A percentile compares a stretch with the other conserved stretches of the same genome.
phyloP scores from a whole-genome alignment of 2,113 vertebrate species.

The Axis porcinus region DNA sequence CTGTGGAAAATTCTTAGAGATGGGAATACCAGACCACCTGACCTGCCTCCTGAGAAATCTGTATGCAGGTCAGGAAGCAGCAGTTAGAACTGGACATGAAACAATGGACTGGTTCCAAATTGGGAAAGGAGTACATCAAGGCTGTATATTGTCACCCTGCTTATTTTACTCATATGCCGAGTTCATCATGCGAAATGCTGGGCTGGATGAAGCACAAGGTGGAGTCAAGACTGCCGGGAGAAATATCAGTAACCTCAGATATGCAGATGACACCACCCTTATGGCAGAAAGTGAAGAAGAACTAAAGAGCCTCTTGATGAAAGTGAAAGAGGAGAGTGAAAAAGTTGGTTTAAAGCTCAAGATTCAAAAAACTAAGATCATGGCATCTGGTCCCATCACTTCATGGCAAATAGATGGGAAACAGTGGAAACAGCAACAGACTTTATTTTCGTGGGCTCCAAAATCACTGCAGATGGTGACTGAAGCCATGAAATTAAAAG shows the following conservation, averaged over 20 bases:
- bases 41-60: background rate
- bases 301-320: background rate
- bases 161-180: background rate
- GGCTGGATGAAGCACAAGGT: background rate
- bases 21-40: background rate
- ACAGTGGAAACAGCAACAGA: background rate
- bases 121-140: background rate
- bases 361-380: background rate
- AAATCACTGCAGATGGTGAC: background rate
- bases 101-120: background rate
- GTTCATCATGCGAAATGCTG: background rate
- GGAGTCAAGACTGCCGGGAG: background rate
- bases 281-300: background rate
- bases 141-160: background rate
- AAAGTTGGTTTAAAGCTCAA: background rate
- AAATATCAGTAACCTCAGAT: background rate
- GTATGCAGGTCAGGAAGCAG: background rate
- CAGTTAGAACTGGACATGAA: background rate
- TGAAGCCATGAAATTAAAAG: background rate
- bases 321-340: background rate
- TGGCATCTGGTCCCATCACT: background rate
- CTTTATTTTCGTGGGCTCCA: background rate
- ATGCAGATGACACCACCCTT: background rate
- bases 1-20: background rate
- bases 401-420: background rate